Base-by-base conservation (phyloP, 1,140 invertebrate species). In the Pseudomyrmex dendroicus region DNA sequence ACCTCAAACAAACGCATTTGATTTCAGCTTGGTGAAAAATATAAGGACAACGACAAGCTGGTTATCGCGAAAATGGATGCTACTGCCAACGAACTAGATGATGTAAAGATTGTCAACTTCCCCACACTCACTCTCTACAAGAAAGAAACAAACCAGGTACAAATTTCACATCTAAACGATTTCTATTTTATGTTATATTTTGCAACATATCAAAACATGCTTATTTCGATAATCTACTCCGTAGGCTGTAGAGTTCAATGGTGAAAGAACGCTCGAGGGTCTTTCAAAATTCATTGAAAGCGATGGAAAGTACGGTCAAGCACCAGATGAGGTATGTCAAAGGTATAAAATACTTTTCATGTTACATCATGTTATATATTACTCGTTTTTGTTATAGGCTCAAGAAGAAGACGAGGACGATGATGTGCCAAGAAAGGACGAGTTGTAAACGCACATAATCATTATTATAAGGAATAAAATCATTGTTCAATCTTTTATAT, bases 11-110 rank as follows among this genome's bases (percentile, higher is more conserved):
- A 82, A 2, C 13, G 1, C 35, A 2, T 57, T 35, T 70, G 46
- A 83, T 91, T 91, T 50, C 74, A 97, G 95, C 95, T 98, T 80
- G 97, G 96, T 77, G 97, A 98, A 89, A 98, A 99, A 94, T 99
- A 96, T 94, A 97, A 97, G 92, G 97, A 98, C 88, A 96, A 96
- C 88, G 96, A 97, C 57, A 96, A 96, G 83, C 95, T 99, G 86
- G 95, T 99, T 13, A 98, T 99, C 92, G 99, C 99, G 86, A 99
- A 99, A 95, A 99, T 99, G 96, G 99, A 99, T 94, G 96, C 99
- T 66, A 99, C 99, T 76, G 97, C 96, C 91, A 99, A 99, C 94
- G 99, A 99, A 95, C 94, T 99, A 77, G 98, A 99, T 90, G 97
- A 98, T 95, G 97, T 98, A 52, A 99, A 99, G 95, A 97, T 99